Evolutionary conservation across 2,888 invertebrate genomes (phyloP).

Genomic region (Brachycybe producta): DNA sequence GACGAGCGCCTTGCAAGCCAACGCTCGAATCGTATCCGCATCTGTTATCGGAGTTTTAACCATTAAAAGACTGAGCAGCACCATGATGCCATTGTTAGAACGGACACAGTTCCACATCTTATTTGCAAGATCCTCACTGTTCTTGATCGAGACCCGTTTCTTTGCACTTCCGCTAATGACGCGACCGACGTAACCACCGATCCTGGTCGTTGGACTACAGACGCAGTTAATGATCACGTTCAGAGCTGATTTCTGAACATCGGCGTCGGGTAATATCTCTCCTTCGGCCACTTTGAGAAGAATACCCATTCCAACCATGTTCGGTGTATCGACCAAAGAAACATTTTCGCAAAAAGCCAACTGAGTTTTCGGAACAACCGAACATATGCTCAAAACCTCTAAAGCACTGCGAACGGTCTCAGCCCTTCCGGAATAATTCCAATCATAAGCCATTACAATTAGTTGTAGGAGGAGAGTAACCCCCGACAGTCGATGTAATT

Average conservation of each 20-base stretch:
- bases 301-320: constrained; percentile 59
- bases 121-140: constrained; percentile 66
- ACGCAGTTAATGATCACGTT: constrained; percentile 86
- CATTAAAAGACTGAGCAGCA: constrained; percentile 73
- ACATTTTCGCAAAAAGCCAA: constrained; percentile 35
- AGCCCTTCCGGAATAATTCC: constrained; percentile 73
- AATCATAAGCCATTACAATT: constrained; percentile 76
- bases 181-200: constrained; percentile 35
- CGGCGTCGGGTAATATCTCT: constrained; percentile 67
- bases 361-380: constrained; percentile 68
- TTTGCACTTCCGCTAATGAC: constrained; percentile 28
- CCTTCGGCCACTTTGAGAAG: constrained; percentile 78
- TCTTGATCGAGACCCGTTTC: constrained; percentile 28
- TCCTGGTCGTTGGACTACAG: constrained; percentile 73
- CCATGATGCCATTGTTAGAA: constrained; percentile 93
- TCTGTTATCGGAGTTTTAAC: constrained; percentile 90
- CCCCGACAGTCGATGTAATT: constrained; percentile 69
- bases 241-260: constrained; percentile 53
- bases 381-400: constrained; percentile 80
- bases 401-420: constrained; percentile 66
- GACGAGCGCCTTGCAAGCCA: constrained; percentile 79
- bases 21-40: constrained; percentile 83
- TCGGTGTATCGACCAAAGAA: constrained; percentile 51
- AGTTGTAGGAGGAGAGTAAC: constrained; percentile 61
- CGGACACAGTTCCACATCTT: constrained; percentile 90